Conservation (phyloP, 2,797 vertebrate genomes). For the Pangasius mekongensis region DNA sequence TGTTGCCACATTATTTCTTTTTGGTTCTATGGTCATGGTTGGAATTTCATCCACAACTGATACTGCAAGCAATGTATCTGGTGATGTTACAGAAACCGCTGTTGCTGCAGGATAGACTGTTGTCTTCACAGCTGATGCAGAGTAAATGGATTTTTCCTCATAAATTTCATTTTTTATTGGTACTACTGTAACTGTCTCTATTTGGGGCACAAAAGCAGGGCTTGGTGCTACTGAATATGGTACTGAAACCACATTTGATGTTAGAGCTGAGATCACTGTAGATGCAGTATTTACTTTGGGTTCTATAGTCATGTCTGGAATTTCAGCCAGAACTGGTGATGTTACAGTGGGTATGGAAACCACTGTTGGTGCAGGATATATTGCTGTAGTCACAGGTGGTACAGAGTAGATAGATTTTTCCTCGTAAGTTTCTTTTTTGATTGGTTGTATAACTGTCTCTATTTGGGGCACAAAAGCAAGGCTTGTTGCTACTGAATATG, state of each 20-base stretch:
- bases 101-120: not conserved
- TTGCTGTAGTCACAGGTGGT: not conserved
- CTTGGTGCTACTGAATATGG: conserved; percentile 28
- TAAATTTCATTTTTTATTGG: conserved; percentile 14
- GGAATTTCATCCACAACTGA: conserved; percentile 41
- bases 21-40: conserved; percentile 17
- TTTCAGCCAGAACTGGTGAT: conserved; percentile 34
- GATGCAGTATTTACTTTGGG: not conserved
- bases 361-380: conserved; percentile 3
- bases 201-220: conserved; percentile 21
- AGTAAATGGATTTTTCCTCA: not conserved
- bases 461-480: conserved; percentile 13
- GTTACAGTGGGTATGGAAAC: conserved; percentile 24
- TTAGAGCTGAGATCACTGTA: not conserved
- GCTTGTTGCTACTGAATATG: conserved; percentile 18
- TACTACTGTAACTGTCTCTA: not conserved
- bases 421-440: conserved; percentile 4
- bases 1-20: not conserved
- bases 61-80: conserved; percentile 32
- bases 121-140: conserved; percentile 14
- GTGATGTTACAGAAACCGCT: conserved; percentile 22
- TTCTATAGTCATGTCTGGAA: conserved; percentile 24
- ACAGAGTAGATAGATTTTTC: not conserved
- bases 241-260: conserved; percentile 16
- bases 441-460: not conserved